A percentile compares a stretch with the other conserved stretches of the same genome.
These are phyloP conservation scores for Lathronympha strigana DNA, from an alignment of 2,888 invertebrate genomes.

Conservation along the genomic window DNA sequence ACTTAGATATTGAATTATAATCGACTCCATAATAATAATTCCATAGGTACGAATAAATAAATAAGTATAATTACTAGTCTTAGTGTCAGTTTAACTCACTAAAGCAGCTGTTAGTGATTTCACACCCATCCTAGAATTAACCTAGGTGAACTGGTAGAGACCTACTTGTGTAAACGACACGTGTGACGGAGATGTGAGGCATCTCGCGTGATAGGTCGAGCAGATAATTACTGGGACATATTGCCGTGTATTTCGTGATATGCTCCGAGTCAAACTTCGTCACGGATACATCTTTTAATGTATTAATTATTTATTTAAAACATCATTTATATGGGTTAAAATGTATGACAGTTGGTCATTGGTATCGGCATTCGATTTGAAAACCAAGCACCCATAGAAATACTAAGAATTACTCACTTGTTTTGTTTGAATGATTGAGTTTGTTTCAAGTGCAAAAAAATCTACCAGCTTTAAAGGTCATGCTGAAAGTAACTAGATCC, in stretches of 20 bases:
- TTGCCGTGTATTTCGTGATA: slow-evolving; percentile 1
- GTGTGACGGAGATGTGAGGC: neutral
- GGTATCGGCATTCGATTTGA: neutral
- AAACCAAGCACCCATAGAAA: too few species aligned
- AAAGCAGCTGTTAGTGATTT: neutral
- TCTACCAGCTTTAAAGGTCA: too few species aligned
- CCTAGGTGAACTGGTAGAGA: neutral
- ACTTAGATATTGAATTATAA: too few species aligned
- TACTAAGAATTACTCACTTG: too few species aligned
- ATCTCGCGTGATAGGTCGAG: slow-evolving; percentile 29
- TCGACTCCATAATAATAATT: too few species aligned
- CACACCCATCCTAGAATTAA: slow-evolving; percentile 1
- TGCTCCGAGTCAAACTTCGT: slow-evolving; percentile 3
- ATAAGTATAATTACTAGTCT: neutral
- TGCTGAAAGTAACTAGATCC: too few species aligned
- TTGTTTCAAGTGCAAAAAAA: too few species aligned
- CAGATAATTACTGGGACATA: slow-evolving; percentile 22
- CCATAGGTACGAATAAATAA: neutral
- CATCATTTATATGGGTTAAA: neutral
- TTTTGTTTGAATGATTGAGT: neutral
- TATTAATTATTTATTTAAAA: neutral
- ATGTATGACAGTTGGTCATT: neutral
- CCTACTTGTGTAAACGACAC: neutral
- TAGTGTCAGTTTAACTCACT: neutral
- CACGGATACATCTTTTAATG: slow-evolving; percentile 11